Percentiles rank a stretch among this genome's conserved stretches.
phyloP scores from a whole-genome alignment of 2,888 invertebrate species.

The Sphaeridia pumilis region DNA sequence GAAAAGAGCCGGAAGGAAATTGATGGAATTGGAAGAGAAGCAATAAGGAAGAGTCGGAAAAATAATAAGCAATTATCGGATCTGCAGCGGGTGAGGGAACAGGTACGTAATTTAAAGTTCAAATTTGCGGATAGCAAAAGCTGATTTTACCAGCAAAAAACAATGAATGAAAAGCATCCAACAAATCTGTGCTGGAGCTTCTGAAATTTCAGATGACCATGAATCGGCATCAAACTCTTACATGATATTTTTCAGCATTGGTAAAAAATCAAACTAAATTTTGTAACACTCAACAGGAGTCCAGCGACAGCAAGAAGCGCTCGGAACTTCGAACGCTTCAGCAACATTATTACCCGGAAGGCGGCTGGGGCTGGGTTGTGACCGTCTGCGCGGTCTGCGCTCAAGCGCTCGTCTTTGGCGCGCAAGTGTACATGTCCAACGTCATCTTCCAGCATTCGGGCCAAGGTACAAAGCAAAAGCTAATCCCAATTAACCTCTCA shows the following conservation, averaged over 20 bases:
- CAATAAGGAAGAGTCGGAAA: too few species aligned
- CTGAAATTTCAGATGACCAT: too few species aligned
- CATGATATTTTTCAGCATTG: too few species aligned
- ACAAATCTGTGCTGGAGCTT: neutral
- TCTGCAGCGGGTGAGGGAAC: too few species aligned
- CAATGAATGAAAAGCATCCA: neutral
- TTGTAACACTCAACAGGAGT: constrained; percentile 8
- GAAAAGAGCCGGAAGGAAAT: too few species aligned
- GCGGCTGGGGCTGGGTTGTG: constrained; percentile 79
- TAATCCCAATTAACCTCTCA: neutral
- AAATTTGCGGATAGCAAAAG: too few species aligned
- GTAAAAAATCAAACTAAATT: too few species aligned
- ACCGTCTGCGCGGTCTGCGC: constrained; percentile 58
- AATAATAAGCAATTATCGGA: too few species aligned
- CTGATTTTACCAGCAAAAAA: too few species aligned
- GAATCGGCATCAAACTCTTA: too few species aligned
- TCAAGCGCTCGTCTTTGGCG: constrained; percentile 61
- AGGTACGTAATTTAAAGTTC: too few species aligned
- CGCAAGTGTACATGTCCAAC: constrained; percentile 48
- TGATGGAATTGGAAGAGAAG: too few species aligned
- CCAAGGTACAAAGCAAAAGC: constrained; percentile 14
- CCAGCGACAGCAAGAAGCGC: constrained; percentile 29
- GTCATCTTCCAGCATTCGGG: constrained; percentile 34
- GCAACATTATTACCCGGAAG: constrained; percentile 76
- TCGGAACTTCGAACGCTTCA: constrained; percentile 42